Evolutionary conservation across 2,113 vertebrate genomes (phyloP).

Genomic region (Reinhardtius hippoglossoides): DNA sequence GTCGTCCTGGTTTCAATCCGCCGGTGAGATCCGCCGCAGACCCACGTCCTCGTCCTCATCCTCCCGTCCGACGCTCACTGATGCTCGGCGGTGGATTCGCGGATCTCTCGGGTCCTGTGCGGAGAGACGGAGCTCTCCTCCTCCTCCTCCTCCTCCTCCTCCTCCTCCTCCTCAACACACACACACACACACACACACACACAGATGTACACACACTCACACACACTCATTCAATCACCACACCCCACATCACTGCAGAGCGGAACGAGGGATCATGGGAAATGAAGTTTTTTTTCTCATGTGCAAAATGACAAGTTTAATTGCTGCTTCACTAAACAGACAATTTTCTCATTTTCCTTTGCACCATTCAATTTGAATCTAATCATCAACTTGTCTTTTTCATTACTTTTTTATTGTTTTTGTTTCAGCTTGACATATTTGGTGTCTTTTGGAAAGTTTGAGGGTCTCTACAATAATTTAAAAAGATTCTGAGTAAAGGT

Average conservation of each 20-base stretch:
- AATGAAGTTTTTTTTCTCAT: constrained; percentile 49
- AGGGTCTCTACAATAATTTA: too few species aligned
- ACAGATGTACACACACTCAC: constrained; percentile 39
- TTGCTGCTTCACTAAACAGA: too few species aligned
- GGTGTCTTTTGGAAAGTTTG: too few species aligned
- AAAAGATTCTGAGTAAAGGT: too few species aligned
- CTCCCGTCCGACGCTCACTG: constrained; percentile 36
- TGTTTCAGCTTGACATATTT: too few species aligned
- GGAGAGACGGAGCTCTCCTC: constrained; percentile 30
- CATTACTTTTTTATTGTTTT: too few species aligned
- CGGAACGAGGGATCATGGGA: constrained; percentile 68
- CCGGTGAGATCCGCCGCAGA: constrained; percentile 32
- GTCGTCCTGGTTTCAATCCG: neutral
- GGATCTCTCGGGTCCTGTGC: constrained; percentile 28
- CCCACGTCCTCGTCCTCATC: constrained; percentile 51
- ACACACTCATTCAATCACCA: constrained; percentile 67
- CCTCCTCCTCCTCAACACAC: neutral
- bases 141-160: neutral
- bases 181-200: constrained; percentile 21
- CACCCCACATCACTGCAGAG: constrained; percentile 81
- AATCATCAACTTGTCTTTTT: too few species aligned
- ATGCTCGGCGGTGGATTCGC: constrained; percentile 61
- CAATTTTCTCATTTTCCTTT: too few species aligned
- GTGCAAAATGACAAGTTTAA: too few species aligned
- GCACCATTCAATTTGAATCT: too few species aligned